A percentile compares a stretch with the other conserved stretches of the same genome.
Evolutionary conservation across 2,113 vertebrate genomes (phyloP).

Genomic region (Circaetus cinerascens): DNA sequence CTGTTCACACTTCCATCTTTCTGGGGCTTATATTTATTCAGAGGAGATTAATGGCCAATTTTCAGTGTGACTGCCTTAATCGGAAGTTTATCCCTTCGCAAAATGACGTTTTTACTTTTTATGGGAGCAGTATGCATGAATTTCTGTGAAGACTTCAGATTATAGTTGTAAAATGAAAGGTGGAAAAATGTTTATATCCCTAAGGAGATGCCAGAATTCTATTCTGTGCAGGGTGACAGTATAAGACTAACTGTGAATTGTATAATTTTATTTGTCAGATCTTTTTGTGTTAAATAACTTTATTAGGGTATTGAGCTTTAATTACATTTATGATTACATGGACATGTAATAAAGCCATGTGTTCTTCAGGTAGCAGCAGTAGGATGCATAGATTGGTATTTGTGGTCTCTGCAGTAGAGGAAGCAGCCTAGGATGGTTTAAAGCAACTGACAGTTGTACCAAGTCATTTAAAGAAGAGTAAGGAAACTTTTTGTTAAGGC

Average conservation of each 20-base stretch:
- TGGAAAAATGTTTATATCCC: not conserved
- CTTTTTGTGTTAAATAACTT: not conserved
- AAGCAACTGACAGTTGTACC: not conserved
- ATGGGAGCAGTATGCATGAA: not conserved
- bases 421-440: not conserved
- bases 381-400: not conserved
- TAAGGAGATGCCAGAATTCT: not conserved
- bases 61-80: slow-evolving; percentile 10
- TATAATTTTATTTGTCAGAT: not conserved
- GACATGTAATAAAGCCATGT: not conserved
- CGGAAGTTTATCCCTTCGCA: slow-evolving; percentile 11
- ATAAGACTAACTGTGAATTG: not conserved
- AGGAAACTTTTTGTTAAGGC: not conserved
- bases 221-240: not conserved
- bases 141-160: not conserved
- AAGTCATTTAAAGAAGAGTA: not conserved
- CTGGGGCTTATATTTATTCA: slow-evolving; percentile 36
- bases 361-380: not conserved
- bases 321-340: not conserved
- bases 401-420: not conserved
- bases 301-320: not conserved
- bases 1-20: not conserved
- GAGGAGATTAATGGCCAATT: slow-evolving; percentile 20
- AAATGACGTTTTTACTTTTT: not conserved
- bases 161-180: not conserved